A percentile compares a stretch with the other conserved stretches of the same genome.
phyloP scores from a whole-genome alignment of 2,797 vertebrate species.

The Xenops minutus region DNA sequence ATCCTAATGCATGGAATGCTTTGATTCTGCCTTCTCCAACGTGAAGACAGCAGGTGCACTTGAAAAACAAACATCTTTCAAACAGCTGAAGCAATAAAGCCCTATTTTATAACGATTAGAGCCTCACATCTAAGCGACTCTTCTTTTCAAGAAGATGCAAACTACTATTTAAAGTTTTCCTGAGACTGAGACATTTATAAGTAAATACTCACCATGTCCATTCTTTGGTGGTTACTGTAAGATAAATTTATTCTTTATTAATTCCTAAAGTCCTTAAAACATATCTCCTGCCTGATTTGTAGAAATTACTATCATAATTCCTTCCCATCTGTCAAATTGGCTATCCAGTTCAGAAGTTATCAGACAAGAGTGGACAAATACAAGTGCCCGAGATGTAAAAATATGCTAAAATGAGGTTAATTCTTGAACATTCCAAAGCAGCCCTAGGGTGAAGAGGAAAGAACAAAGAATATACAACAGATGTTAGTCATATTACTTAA shows the following conservation, averaged over 20 bases:
- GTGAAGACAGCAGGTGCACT: not conserved
- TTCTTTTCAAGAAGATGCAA: not conserved
- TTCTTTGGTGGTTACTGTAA: not conserved
- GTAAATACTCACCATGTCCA: not conserved
- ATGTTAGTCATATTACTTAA: not conserved
- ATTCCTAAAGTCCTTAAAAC: not conserved
- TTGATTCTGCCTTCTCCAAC: not conserved
- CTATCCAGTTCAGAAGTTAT: not conserved
- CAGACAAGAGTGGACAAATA: not conserved
- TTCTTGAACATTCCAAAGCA: not conserved
- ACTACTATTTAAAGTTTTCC: not conserved
- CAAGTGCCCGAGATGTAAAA: not conserved
- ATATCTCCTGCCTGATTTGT: not conserved
- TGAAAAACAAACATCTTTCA: not conserved
- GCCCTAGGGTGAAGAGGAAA: not conserved
- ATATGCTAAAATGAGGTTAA: not conserved
- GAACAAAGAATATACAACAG: not conserved
- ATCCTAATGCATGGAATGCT: not conserved
- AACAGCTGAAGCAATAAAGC: not conserved
- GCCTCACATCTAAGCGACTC: not conserved
- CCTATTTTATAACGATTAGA: not conserved
- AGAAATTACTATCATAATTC: not conserved
- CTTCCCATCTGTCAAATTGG: not conserved
- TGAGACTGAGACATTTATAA: not conserved
- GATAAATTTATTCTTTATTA: not conserved